These are phyloP conservation scores for Acanthurus leucopareius DNA, from an alignment of 2,797 vertebrate species.

Conservation along the genomic window DNA sequence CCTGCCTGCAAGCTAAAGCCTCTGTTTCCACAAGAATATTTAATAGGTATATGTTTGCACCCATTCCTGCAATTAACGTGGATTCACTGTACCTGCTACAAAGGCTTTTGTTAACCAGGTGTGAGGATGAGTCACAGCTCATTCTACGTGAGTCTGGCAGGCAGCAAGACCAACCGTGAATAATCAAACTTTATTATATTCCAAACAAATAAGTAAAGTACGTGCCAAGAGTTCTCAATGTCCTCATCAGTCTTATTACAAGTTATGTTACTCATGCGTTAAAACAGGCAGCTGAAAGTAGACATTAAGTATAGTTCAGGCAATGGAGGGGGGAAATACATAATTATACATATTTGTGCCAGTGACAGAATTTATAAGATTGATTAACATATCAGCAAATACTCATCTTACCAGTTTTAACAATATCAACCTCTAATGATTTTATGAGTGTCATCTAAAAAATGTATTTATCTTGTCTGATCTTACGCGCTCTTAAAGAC, in stretches of 20 bases:
- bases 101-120: constrained; percentile 46
- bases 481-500: not conserved
- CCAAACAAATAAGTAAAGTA: constrained; percentile 16
- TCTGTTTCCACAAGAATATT: constrained; percentile 59
- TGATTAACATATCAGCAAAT: not conserved
- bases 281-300: not conserved
- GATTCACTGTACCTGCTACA: constrained; percentile 23
- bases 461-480: not conserved
- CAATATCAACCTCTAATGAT: not conserved
- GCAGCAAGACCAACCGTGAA: constrained; percentile 13
- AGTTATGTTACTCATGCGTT: not conserved
- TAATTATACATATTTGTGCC: not conserved
- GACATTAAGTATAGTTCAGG: not conserved
- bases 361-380: not conserved
- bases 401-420: not conserved
- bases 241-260: not conserved
- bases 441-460: not conserved
- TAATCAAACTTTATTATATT: constrained; percentile 19
- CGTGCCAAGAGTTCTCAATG: not conserved
- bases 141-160: constrained; percentile 25
- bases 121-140: constrained; percentile 39
- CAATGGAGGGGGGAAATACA: not conserved
- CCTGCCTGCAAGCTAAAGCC: constrained; percentile 46
- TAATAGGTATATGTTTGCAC: constrained; percentile 55
- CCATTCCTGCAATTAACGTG: constrained; percentile 59